These are phyloP conservation scores for Phycodurus eques DNA, from an alignment of 2,113 vertebrate genomes.

Conservation along the genomic window DNA sequence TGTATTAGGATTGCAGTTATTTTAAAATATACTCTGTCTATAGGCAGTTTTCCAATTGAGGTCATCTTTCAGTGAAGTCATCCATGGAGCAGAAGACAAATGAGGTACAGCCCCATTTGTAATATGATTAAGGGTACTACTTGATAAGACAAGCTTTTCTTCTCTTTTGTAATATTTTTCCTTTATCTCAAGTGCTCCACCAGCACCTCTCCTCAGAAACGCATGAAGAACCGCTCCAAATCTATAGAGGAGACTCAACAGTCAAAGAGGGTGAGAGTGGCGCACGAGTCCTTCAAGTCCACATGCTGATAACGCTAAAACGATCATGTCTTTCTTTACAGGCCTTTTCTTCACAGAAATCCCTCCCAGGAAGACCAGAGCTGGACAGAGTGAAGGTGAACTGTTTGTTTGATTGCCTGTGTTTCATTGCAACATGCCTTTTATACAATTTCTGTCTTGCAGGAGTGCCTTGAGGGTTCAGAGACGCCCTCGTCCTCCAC, in stretches of 20 bases:
- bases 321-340: conserved; percentile 31
- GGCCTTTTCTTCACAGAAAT: conserved; percentile 81
- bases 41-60: conserved; percentile 1
- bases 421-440: background rate
- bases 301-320: background rate
- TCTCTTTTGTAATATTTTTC: background rate
- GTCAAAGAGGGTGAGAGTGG: conserved; percentile 75
- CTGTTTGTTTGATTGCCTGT: background rate
- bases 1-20: too few species aligned
- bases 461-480: conserved; percentile 68
- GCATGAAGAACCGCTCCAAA: conserved; percentile 80
- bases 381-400: conserved; percentile 76
- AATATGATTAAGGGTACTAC: background rate
- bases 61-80: conserved; percentile 1
- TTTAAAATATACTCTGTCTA: background rate
- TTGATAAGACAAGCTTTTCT: background rate
- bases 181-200: conserved; percentile 52
- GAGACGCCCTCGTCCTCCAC: conserved; percentile 62
- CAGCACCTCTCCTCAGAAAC: conserved; percentile 77
- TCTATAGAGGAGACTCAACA: conserved; percentile 82
- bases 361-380: conserved; percentile 76
- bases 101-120: conserved; percentile 35
- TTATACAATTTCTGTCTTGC: conserved; percentile 25
- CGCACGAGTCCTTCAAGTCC: background rate
- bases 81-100: conserved; percentile 74